These are phyloP conservation scores for Solen grandis DNA, from an alignment of 1,140 invertebrate species.

Conservation along the genomic window DNA sequence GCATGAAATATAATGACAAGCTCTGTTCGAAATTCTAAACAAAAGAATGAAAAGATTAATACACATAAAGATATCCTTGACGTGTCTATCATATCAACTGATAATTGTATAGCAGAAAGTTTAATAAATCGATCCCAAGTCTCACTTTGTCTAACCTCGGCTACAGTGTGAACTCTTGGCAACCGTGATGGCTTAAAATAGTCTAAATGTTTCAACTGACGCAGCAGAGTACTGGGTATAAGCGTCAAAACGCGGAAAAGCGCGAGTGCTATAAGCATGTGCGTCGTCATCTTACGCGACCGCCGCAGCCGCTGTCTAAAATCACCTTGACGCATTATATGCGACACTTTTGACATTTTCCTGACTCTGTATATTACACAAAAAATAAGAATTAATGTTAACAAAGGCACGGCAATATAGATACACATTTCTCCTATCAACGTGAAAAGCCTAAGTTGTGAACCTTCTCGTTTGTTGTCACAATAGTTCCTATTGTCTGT, in stretches of 20 bases:
- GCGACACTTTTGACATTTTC: conserved; percentile 38
- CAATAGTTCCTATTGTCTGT: conserved; percentile 56
- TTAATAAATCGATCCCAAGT: conserved; percentile 67
- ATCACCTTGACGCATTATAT: conserved; percentile 8
- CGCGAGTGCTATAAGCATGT: conserved; percentile 65
- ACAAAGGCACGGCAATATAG: conserved; percentile 61
- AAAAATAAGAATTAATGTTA: conserved; percentile 67
- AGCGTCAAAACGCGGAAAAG: conserved; percentile 74
- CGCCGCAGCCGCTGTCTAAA: conserved; percentile 1
- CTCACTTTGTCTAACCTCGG: conserved; percentile 49
- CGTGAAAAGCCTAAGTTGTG: conserved; percentile 67
- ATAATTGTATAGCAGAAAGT: conserved; percentile 57
- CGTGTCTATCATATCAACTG: conserved; percentile 67
- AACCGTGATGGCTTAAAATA: conserved; percentile 37
- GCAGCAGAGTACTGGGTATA: conserved; percentile 69
- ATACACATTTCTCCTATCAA: conserved; percentile 54
- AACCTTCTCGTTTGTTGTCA: conserved; percentile 21
- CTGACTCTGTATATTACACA: conserved; percentile 65
- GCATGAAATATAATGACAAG: too few species aligned
- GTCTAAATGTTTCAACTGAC: conserved; percentile 56
- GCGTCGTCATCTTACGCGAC: conserved; percentile 54
- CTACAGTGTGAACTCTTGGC: conserved; percentile 41
- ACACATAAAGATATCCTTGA: conserved; percentile 73
- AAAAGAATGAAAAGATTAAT: conserved; percentile 71
- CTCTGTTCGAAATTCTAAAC: conserved; percentile 65